Evolutionary conservation across 23 tunicate genomes (phyloP), one percentile per base, ranked within the genome.

Genomic region (Aplidium turbinatum): DNA sequence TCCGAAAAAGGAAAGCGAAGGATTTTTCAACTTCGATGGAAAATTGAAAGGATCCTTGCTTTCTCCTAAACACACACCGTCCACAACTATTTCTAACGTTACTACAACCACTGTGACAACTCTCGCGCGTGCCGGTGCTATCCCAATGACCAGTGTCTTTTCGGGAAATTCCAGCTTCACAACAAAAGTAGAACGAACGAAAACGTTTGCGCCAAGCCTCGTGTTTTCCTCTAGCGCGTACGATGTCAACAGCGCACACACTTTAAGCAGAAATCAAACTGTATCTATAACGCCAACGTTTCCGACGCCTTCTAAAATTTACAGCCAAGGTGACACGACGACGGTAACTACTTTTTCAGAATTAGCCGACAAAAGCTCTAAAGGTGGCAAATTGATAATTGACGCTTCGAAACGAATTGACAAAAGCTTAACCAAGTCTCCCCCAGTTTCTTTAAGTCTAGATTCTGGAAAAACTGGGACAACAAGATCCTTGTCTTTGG

Each of bases 401-500:
- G n/a, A n/a, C n/a, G n/a, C n/a, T n/a, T n/a, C n/a, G n/a, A n/a
- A n/a, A n/a, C n/a, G n/a, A n/a, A n/a, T n/a, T n/a, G n/a, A n/a
- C n/a, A n/a, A n/a, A n/a, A n/a, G n/a, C n/a, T n/a, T n/a, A n/a
- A 7, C 50, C 2, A 16, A 42, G 16, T 11, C 4, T 4, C 22
- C 50, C 4, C 9, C 9, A 4, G 50, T 18, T 7, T 27, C 24
- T 18, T 27, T 4, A 3, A 27, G 19, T 3, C 4, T 16, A 27
- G 72, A 35, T 3, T 35, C 72, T 3, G n/a, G 28, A n/a, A 21
- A 26, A 9, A 3, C 27, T 27, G 20, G 68, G 1, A 6, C 79
- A 35, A 29, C 22, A n/a, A 2, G 67, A 35, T n/a, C 79, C 18
- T 21, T 36, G 6, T 74, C 79, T 31, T n/a, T 57, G 2, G 77